Base-by-base conservation (phyloP, 2,797 vertebrate genomes). In the Microctenopoma steveboyesi region DNA sequence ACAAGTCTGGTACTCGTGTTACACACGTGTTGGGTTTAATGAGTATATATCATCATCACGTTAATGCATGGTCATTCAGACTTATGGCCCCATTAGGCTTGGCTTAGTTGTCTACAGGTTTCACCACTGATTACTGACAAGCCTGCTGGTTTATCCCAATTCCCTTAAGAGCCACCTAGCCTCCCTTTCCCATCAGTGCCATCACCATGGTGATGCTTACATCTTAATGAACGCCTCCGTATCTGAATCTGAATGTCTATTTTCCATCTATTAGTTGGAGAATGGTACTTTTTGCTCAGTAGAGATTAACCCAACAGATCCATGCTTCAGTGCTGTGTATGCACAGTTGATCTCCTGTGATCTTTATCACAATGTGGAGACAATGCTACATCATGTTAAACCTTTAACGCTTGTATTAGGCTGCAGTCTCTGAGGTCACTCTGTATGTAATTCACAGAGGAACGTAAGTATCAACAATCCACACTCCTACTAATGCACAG, bases 201-300 rank as follows among this genome's bases (percentile, higher is more conserved):
- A 82, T 91, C 72, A 47, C 87, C 84, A 87, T 88, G 82, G 89
- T 68, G 43, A 88, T 88, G 52, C 64, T 64, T 81, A 72, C 43
- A 64, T 60, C 75, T 67, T 74, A 72, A 81, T 79, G 30, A 77
- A 60, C 43, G 30, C 30, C 60, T 49, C 25, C 58, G 30, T 48
- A n/a, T 69, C 65, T 82, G 64, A 72, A 76, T 79, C 60, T 74
- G 71, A 65, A 81, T 61, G 39, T 76, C 55, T 74, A 67, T 83
- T 78, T 86, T 64, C 57, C 64, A 83, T 63, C 62, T 77, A 70
- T 82, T 73, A 81, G 64, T 71, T n/a, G 8, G 45, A 27, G 43
- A 16, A 15, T 27, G 61, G 9, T 9, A 5, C 22, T 60, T 61
- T 58, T 52, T 49, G 18, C 48, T 61, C 48, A 47, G 27, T 43